Percentiles rank a stretch among this genome's conserved stretches.
Evolutionary conservation across 2,797 vertebrate species (phyloP).

Genomic region (Pangasius macronema): DNA sequence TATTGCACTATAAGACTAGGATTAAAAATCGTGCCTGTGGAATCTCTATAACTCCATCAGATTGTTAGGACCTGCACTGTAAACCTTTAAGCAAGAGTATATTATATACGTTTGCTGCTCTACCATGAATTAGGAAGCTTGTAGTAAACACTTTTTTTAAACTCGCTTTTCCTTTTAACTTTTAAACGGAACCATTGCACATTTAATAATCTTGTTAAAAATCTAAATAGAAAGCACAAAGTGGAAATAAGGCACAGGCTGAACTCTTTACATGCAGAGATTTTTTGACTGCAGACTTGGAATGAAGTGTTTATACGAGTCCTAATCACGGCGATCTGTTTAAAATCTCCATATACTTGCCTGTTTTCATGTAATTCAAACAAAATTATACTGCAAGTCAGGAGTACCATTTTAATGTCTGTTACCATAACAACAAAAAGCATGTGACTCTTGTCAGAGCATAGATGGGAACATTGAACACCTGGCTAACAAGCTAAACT

Average conservation of each 20-base stretch:
- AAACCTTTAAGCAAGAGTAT: conserved; percentile 54
- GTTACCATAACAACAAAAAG: neutral
- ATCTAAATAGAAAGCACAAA: too few species aligned
- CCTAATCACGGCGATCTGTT: neutral
- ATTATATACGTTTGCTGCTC: conserved; percentile 32
- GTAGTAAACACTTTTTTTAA: conserved; percentile 38
- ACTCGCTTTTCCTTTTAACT: conserved; percentile 28
- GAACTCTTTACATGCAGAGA: neutral
- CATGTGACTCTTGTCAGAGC: neutral
- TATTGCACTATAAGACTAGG: neutral
- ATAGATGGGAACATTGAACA: neutral
- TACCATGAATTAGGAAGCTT: conserved; percentile 41
- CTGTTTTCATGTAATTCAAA: neutral
- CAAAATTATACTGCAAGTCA: neutral
- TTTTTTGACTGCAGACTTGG: neutral
- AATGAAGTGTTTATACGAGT: neutral
- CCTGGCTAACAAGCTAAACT: neutral
- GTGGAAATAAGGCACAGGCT: conserved; percentile 11
- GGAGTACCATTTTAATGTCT: neutral
- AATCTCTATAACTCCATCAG: neutral
- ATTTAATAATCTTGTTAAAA: neutral
- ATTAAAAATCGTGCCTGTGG: neutral
- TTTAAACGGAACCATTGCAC: conserved; percentile 49
- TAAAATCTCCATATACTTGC: neutral
- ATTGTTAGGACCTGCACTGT: neutral